A percentile compares a stretch with the other conserved stretches of the same genome.
phyloP scores from a whole-genome alignment of 2,113 vertebrate species.

The Loxodonta africana region DNA sequence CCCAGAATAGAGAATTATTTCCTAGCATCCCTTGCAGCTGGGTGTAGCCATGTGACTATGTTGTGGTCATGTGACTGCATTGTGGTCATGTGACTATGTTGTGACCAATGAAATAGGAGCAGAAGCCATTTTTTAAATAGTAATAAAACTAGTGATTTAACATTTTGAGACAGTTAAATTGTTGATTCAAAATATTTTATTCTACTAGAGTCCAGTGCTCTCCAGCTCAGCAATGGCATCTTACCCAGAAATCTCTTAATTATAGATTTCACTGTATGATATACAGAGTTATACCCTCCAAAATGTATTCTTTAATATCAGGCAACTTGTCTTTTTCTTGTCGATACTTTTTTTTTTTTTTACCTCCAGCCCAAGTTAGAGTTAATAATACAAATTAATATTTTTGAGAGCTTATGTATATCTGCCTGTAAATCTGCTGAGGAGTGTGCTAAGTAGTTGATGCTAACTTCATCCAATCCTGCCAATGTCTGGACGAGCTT shows the following conservation, averaged over 20 bases:
- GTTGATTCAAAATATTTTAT: not conserved
- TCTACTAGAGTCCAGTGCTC: not conserved
- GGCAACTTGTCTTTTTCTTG: slow-evolving; percentile 1
- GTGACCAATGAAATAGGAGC: not conserved
- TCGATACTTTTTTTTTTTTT: slow-evolving; percentile 32
- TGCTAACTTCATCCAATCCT: not conserved
- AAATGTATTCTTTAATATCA: not conserved
- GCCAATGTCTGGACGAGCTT: not conserved
- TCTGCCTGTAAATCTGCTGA: not conserved
- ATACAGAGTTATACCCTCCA: not conserved
- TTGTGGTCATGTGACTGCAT: not conserved
- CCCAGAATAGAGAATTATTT: not conserved
- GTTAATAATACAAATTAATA: not conserved
- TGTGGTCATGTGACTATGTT: too few relatives aligned
- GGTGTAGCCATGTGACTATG: not conserved
- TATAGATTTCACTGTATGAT: not conserved
- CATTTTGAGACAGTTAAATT: slow-evolving; percentile 20
- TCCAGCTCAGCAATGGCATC: not conserved
- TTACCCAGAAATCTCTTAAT: slow-evolving; percentile 13
- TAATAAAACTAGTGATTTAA: not conserved
- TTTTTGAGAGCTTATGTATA: not conserved
- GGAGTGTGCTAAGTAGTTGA: not conserved
- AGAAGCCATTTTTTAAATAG: not conserved
- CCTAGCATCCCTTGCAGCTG: not conserved
- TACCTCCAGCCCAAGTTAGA: not conserved